Percentiles rank a stretch among this genome's conserved stretches.
phyloP scores from a whole-genome alignment of 2,113 vertebrate species.

The Cisticola juncidis region DNA sequence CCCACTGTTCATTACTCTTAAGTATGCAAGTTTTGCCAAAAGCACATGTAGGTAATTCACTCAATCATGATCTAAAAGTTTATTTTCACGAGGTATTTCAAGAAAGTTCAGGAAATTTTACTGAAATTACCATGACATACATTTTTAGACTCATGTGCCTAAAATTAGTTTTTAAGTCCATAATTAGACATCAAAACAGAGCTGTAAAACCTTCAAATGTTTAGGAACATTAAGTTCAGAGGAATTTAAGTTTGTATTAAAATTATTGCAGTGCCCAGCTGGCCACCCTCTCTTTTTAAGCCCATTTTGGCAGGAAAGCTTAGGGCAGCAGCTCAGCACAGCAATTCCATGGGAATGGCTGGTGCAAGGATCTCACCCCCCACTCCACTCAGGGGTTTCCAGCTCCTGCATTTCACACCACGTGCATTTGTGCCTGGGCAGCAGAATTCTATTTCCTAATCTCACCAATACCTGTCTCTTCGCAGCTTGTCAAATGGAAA shows the following conservation, averaged over 20 bases:
- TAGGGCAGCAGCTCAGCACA: not conserved
- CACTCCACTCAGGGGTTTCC: not conserved
- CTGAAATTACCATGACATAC: not conserved
- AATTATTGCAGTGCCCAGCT: not conserved
- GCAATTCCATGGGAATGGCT: not conserved
- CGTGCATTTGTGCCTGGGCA: not conserved
- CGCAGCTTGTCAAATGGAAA: not conserved
- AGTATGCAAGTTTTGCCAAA: not conserved
- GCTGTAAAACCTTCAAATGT: not conserved
- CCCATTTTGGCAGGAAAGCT: not conserved
- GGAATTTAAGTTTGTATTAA: not conserved
- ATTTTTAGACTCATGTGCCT: not conserved
- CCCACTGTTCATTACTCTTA: not conserved
- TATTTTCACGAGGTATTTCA: not conserved
- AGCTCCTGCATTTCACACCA: not conserved
- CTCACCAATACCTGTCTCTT: not conserved
- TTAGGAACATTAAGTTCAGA: not conserved
- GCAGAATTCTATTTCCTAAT: not conserved
- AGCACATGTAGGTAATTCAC: not conserved
- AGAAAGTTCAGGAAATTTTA: not conserved
- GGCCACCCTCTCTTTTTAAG: not conserved
- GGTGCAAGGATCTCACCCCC: not conserved
- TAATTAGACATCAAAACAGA: not conserved
- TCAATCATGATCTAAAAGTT: not conserved
- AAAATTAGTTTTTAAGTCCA: not conserved